Evolutionary conservation across 2,888 invertebrate species (phyloP).

Genomic region (Synergus umbraculus): DNA sequence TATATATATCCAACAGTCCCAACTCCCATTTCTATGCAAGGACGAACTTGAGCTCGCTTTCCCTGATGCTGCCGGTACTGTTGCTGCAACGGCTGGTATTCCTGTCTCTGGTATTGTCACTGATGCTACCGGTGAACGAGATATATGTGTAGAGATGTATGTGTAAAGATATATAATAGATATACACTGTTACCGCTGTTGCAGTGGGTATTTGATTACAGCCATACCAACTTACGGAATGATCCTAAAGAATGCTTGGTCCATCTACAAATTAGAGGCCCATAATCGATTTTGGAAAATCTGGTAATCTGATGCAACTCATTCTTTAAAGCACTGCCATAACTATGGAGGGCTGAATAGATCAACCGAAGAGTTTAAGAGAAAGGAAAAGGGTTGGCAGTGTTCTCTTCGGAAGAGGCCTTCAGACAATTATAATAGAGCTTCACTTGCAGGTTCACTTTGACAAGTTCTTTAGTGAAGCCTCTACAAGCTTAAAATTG

Average conservation of each 20-base stretch:
- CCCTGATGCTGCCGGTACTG: not conserved
- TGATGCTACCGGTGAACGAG: not conserved
- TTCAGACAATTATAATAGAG: no score
- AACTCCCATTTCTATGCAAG: constrained; percentile 32
- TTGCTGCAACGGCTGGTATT: not conserved
- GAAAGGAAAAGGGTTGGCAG: no score
- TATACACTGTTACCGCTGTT: not conserved
- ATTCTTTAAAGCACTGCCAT: no score
- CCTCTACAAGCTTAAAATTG: no score
- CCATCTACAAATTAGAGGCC: not conserved
- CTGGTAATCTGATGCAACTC: no score
- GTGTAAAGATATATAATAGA: not conserved
- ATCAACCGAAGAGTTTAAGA: no score
- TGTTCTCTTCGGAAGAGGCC: no score
- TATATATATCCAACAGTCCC: constrained; percentile 44
- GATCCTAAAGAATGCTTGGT: not conserved
- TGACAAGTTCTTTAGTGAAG: no score
- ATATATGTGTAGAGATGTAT: not conserved
- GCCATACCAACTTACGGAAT: constrained; percentile 28
- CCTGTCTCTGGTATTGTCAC: not conserved
- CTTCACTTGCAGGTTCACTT: no score
- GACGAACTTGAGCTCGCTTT: not conserved
- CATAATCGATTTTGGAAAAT: not conserved
- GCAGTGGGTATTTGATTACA: not conserved
- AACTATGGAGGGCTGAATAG: no score